A percentile compares a stretch with the other conserved stretches of the same genome.
These are phyloP conservation scores for Meteorus cinctellus DNA, from an alignment of 2,888 invertebrate genomes.

Conservation along the genomic window DNA sequence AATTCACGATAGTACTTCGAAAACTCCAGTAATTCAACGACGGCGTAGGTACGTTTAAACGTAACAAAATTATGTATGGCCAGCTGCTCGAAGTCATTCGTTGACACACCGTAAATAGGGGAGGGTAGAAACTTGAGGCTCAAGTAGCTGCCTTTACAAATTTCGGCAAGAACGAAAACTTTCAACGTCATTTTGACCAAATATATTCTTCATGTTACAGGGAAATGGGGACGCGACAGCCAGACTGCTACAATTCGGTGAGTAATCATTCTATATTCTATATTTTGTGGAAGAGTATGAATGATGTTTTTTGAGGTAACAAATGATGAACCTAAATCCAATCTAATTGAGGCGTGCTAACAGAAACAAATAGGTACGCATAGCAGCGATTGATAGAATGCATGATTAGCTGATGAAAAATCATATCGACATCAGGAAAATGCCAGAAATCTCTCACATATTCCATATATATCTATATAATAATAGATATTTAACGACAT, in stretches of 20 bases:
- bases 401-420: no score
- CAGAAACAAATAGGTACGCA: no score
- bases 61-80: constrained; percentile 49
- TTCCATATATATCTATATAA: no score
- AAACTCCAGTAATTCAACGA: constrained; percentile 80
- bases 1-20: constrained; percentile 85
- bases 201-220: constrained; percentile 61
- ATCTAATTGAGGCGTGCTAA: no score
- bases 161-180: constrained; percentile 37
- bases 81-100: not conserved
- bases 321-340: no score
- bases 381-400: no score
- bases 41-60: constrained; percentile 63
- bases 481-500: no score
- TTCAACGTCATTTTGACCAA: constrained; percentile 57
- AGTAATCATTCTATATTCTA: constrained; percentile 54
- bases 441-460: no score
- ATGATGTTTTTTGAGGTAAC: no score
- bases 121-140: not conserved
- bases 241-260: constrained; percentile 72
- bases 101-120: not conserved
- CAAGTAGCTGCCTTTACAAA: constrained; percentile 3
- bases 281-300: not conserved
- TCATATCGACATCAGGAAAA: no score
- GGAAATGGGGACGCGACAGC: constrained; percentile 68